Evolutionary conservation across 2,113 vertebrate genomes (phyloP).

Genomic region (Halichoerus grypus): DNA sequence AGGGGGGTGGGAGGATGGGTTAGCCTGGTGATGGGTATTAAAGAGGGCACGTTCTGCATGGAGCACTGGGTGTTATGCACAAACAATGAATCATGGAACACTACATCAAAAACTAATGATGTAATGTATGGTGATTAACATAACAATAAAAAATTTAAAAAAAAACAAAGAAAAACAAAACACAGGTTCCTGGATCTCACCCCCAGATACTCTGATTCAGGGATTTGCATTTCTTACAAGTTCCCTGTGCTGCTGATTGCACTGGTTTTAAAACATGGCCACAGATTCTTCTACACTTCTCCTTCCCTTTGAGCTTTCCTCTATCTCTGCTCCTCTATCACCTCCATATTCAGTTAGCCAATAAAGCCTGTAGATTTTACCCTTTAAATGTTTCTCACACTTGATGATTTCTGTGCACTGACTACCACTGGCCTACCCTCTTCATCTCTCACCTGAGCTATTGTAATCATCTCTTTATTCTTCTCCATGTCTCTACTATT

Average conservation of each 20-base stretch:
- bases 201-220: not conserved
- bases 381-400: not conserved
- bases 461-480: not conserved
- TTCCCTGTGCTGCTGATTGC: not conserved
- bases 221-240: not conserved
- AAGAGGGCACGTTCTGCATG: too few species aligned
- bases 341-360: not conserved
- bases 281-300: not conserved
- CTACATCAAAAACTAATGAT: too few species aligned
- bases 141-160: too few species aligned
- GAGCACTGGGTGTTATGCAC: too few species aligned
- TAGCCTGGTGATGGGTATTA: too few species aligned
- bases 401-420: not conserved
- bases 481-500: not conserved
- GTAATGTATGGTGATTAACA: too few species aligned
- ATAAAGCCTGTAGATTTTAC: not conserved
- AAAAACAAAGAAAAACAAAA: not conserved
- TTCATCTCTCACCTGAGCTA: not conserved
- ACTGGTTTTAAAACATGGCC: constrained; percentile 13
- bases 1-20: too few species aligned
- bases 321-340: not conserved
- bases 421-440: not conserved
- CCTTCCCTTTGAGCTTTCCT: not conserved
- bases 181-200: not conserved
- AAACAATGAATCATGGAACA: too few species aligned